A percentile compares a stretch with the other conserved stretches of the same genome.
Evolutionary conservation across 2,113 vertebrate genomes (phyloP).

Genomic region (Tachysurus fulvidraco): DNA sequence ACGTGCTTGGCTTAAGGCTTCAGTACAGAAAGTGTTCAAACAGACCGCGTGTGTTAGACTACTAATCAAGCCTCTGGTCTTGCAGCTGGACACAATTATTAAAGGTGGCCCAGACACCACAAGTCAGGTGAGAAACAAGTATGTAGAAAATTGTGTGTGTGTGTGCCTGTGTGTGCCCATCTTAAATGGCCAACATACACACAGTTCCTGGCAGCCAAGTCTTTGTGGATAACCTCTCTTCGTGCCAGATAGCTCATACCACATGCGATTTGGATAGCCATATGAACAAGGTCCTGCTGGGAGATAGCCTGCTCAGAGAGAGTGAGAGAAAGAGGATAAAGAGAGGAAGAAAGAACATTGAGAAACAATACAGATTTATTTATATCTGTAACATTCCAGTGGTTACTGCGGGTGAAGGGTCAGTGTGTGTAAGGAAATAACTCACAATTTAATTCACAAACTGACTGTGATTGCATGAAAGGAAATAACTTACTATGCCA

Average conservation of each 20-base stretch:
- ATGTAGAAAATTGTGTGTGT: neutral
- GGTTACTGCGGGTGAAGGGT: neutral
- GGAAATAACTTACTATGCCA: neutral
- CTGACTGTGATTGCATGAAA: neutral
- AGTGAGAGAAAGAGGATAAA: constrained; percentile 7
- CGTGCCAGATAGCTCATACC: constrained; percentile 98
- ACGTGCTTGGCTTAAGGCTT: neutral
- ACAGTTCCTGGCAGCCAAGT: constrained; percentile 96
- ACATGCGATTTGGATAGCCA: constrained; percentile 98
- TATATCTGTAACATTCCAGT: neutral
- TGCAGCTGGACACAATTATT: neutral
- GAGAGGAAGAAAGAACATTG: neutral
- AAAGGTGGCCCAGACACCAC: neutral
- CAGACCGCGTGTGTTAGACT: neutral
- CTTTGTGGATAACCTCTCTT: constrained; percentile 97
- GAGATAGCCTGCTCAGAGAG: constrained; percentile 83
- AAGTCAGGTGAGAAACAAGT: constrained; percentile 23
- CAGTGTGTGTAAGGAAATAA: neutral
- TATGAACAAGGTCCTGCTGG: constrained; percentile 96
- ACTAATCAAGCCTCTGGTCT: neutral
- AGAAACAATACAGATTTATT: neutral
- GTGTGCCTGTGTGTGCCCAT: neutral
- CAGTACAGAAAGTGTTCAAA: neutral
- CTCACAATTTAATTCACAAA: neutral
- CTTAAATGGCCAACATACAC: constrained; percentile 81